Evolutionary conservation across 2,888 invertebrate species (phyloP).

Genomic region (Pachliopta kotzebuea): DNA sequence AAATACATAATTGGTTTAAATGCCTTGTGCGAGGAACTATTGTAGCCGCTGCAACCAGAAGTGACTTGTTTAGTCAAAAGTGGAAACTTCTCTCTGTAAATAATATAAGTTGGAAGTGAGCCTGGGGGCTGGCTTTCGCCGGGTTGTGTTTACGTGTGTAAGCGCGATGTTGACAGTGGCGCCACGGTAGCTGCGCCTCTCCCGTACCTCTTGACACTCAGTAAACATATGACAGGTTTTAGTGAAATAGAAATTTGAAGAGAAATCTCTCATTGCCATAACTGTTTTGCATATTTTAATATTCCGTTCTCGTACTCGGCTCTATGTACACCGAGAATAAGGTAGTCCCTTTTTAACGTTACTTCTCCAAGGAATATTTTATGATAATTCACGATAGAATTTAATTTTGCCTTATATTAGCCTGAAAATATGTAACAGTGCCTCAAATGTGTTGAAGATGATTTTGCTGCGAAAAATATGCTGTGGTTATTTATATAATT

Average conservation of each 20-base stretch:
- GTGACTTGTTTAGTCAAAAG: constrained; percentile 54
- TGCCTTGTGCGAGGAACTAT: constrained; percentile 35
- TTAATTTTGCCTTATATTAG: neutral
- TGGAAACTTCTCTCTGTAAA: constrained; percentile 53
- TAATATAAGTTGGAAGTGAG: constrained; percentile 53
- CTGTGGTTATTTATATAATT: neutral
- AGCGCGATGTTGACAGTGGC: constrained; percentile 48
- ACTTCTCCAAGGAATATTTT: neutral
- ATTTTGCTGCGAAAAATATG: neutral
- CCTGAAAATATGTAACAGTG: neutral
- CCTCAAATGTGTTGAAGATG: neutral
- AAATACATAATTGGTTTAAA: constrained; percentile 25
- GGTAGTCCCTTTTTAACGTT: constrained; percentile 2
- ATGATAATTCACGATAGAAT: neutral
- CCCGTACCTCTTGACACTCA: constrained; percentile 35
- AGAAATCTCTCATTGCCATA: constrained; percentile 44
- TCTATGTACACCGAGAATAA: neutral
- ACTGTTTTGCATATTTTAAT: constrained; percentile 44
- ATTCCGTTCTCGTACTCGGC: constrained; percentile 33
- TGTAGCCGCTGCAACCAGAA: constrained; percentile 44
- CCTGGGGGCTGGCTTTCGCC: constrained; percentile 51
- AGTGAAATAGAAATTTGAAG: constrained; percentile 58
- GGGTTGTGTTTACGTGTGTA: constrained; percentile 56
- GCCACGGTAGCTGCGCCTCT: constrained; percentile 33
- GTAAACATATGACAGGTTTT: constrained; percentile 53